Evolutionary conservation across 2,888 invertebrate species (phyloP), one percentile per base, ranked within the genome.

Genomic region (Blastobasis adustella): DNA sequence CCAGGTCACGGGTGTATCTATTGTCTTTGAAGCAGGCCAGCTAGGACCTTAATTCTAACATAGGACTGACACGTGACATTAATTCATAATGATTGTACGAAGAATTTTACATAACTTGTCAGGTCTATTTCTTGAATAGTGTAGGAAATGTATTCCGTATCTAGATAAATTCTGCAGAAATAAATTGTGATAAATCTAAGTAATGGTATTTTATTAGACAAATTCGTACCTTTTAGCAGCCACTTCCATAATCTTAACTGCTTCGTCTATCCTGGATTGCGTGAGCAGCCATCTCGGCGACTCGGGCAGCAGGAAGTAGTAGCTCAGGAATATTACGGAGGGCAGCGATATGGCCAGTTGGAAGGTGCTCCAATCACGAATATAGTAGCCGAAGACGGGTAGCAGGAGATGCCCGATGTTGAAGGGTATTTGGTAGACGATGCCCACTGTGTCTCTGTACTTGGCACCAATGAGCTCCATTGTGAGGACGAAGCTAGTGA

Each of bases 261-360:
- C 93, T 51, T 91, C 88, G 7, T 92, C 92, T 41, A 90, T 77
- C 56, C 89, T 90, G 0, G 94, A 94, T n/a, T 91, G 90, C 5
- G 93, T 92, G 40, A 95, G 76, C 4, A 95, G 88, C 95, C 95
- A 96, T 61, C 96, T 90, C 1, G 96, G 95, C 0, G 95, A 95
- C 80, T 96, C 96, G 4, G 95, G 95, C 23, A 95, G 78, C 38
- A 94, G 71, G 89, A 92, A 94, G 66, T 92, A 93, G 63, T 93
- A 94, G 48, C 91, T 90, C 49, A 93, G 81, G 58, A 94, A 90
- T 41, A 94, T 61, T 6, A 90, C 67, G 0, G 90, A 90, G 0
- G 91, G 92, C 47, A 93, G 66, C 0, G 93, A 93, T 57, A 93
- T 90, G 0, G 91, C 90, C 48, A 94, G 78, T 71, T 94, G 93